phyloP scores from a whole-genome alignment of 1,140 invertebrate genomes.

The Drosophila cardini region DNA sequence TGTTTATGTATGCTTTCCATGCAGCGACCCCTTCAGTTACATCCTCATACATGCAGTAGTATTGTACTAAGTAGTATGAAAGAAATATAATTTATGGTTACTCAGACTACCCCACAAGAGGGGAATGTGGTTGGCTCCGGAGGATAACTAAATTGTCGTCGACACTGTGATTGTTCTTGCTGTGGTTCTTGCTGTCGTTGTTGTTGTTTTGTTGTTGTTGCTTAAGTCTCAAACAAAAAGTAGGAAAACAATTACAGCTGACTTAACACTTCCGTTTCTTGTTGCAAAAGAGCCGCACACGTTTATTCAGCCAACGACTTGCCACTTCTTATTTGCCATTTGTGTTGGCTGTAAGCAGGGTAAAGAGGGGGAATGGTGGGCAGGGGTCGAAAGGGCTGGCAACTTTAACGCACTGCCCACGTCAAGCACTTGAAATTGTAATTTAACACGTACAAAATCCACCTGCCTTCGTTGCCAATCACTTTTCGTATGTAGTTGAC shows the following conservation, averaged over 20 bases:
- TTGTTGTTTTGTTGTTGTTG: slow-evolving; percentile 19
- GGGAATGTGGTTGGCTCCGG: neutral
- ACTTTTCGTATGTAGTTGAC: neutral
- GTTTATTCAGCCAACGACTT: slow-evolving; percentile 51
- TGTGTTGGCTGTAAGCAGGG: neutral
- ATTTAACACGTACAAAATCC: slow-evolving; percentile 72
- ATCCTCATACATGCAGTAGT: slow-evolving; percentile 9
- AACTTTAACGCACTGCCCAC: slow-evolving; percentile 49
- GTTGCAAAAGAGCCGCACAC: slow-evolving; percentile 69
- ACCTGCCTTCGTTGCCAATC: slow-evolving; percentile 7
- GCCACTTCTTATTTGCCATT: slow-evolving; percentile 17
- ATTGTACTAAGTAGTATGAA: slow-evolving; percentile 21
- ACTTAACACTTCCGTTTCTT: slow-evolving; percentile 83
- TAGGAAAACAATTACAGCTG: slow-evolving; percentile 81
- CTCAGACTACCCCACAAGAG: slow-evolving; percentile 49
- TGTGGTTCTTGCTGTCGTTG: no score
- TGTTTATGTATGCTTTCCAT: slow-evolving; percentile 66
- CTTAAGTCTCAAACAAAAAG: slow-evolving; percentile 63
- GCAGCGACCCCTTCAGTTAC: slow-evolving; percentile 20
- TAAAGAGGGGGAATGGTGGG: no score
- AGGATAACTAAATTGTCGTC: slow-evolving; percentile 70
- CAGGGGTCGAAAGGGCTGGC: neutral
- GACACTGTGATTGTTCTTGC: slow-evolving; percentile 25
- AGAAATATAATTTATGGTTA: slow-evolving; percentile 79
- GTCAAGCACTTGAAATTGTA: slow-evolving; percentile 72